Percentiles rank a stretch among this genome's conserved stretches.
These are phyloP conservation scores for Homarus gammarus DNA, from an alignment of 2,888 invertebrate genomes.

Conservation along the genomic window DNA sequence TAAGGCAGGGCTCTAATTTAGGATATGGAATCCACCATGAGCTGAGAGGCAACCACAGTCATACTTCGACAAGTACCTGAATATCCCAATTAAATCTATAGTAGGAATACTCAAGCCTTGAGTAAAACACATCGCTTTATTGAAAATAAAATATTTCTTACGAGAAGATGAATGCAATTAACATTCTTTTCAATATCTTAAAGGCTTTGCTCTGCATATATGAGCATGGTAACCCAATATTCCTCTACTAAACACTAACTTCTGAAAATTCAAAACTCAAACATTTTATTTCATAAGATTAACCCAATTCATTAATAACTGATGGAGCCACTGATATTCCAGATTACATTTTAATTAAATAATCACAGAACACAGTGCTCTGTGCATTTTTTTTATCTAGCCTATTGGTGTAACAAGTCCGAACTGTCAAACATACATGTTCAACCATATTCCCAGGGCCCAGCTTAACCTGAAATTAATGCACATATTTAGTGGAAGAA, in stretches of 20 bases:
- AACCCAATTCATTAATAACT: conserved; percentile 4
- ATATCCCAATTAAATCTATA: background rate
- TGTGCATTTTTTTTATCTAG: conserved; percentile 17
- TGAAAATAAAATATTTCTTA: background rate
- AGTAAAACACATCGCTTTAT: background rate
- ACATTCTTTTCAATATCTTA: background rate
- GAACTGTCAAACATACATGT: conserved; percentile 16
- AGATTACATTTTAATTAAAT: background rate
- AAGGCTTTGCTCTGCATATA: background rate
- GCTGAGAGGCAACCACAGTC: conserved; percentile 28
- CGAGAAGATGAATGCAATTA: background rate
- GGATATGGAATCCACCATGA: conserved; percentile 33
- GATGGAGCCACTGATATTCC: background rate
- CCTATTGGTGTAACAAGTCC: conserved; percentile 36
- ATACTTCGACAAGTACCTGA: background rate
- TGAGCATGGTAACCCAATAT: background rate
- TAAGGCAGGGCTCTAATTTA: conserved; percentile 28
- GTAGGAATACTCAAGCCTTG: background rate
- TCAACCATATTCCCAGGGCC: conserved; percentile 13
- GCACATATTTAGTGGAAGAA: conserved; percentile 59
- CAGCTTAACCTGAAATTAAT: conserved; percentile 67
- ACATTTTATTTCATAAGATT: background rate
- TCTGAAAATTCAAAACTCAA: background rate
- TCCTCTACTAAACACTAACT: background rate
- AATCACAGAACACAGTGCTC: conserved; percentile 43